Conservation (phyloP, 2,797 vertebrate species). For the Cirrhinus molitorella region DNA sequence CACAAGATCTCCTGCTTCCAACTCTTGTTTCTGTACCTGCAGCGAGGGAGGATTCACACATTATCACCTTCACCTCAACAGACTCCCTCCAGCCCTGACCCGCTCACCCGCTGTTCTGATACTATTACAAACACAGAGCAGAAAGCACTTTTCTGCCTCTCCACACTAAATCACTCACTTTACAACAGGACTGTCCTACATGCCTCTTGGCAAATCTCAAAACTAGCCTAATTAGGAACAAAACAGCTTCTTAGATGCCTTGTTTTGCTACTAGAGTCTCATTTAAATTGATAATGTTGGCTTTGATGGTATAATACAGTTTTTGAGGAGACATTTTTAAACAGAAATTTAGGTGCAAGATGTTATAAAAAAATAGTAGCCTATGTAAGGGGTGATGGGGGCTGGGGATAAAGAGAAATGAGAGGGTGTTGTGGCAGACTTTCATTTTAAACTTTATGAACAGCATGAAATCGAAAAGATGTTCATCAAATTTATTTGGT, state of each 20-base stretch:
- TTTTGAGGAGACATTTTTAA: neutral
- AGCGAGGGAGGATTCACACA: constrained; percentile 51
- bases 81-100: constrained; percentile 40
- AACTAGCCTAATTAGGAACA: constrained; percentile 46
- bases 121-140: constrained; percentile 20
- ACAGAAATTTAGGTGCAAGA: neutral
- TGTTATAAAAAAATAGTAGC: neutral
- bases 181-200: constrained; percentile 7
- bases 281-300: neutral
- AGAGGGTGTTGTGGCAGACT: constrained; percentile 5
- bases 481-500: constrained; percentile 54
- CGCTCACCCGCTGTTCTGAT: constrained; percentile 32
- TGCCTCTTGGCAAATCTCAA: constrained; percentile 8
- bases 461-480: constrained; percentile 40
- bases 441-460: constrained; percentile 29
- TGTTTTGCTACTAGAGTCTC: neutral
- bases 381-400: neutral
- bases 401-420: neutral
- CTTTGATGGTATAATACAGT: neutral
- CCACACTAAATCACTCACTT: constrained; percentile 27
- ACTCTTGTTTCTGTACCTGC: constrained; percentile 44
- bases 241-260: neutral
- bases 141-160: constrained; percentile 9
- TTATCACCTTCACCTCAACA: constrained; percentile 53
- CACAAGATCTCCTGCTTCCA: neutral